Evolutionary conservation across 2,113 vertebrate species (phyloP), one percentile per base, ranked within the genome.

Genomic region (Ochotona princeps): DNA sequence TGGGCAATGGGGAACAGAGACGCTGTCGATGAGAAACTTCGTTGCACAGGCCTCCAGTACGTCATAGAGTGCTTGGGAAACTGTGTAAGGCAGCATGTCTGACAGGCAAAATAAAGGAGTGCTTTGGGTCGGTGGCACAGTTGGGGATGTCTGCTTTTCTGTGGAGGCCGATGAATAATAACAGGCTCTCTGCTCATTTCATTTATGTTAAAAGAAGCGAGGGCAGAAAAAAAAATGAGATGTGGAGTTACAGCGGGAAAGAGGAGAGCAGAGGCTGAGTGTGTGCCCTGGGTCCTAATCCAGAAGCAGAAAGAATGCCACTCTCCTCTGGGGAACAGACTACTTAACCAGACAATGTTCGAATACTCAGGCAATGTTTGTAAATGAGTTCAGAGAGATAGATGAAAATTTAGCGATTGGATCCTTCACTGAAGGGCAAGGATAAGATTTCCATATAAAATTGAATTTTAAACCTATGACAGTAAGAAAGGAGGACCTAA

Each of bases 21-120:
- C 93, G 57, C 25, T n/a, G 98, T 97, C 91, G 17, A 79, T 83
- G 94, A 96, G 95, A 79, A 97, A 66, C 87, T 98, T 95, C 90
- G 95, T 96, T 91, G 92, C 90, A 95, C 83, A 72, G 96, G 86
- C 88, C 83, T 97, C 91, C 21, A 61, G 95, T 95, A 84, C 67
- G 97, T 96, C 87, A 92, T 97, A 97, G 97, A 93, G 89, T 96
- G 30, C 88, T 83, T 79, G 18, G 89, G 91, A 92, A 98, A 96
- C 96, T 84, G 47, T 89, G 60, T 49, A 76, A 97, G 94, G 81
- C 83, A 90, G 4, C 83, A 95, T 95, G 93, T 97, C 95, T 97
- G 95, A 97, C 94, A 96, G 81, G 84, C 95, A 44, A 96, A 94
- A 92, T 61, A 96, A 92, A 97, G 93, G 88, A 93, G 93, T 86